Evolutionary conservation across 1,140 invertebrate species (phyloP).

Genomic region (Cydia splendana): DNA sequence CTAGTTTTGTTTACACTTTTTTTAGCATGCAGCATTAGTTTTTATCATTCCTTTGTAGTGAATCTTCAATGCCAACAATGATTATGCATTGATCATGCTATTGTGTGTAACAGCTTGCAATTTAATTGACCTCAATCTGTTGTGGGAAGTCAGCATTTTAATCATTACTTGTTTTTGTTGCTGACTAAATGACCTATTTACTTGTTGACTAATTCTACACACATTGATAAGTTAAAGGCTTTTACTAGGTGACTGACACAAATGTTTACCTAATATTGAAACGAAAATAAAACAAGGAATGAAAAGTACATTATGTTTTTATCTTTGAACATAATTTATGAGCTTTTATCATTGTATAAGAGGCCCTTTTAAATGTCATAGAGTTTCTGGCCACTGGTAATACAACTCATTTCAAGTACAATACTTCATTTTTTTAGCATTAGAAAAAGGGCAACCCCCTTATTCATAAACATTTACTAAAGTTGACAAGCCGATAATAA

Average conservation of each 20-base stretch:
- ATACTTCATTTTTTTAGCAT: no score
- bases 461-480: no score
- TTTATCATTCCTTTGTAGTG: constrained; percentile 22
- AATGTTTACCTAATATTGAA: no score
- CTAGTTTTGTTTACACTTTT: constrained; percentile 15
- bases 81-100: constrained; percentile 20
- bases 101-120: constrained; percentile 21
- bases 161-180: background rate
- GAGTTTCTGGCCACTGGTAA: background rate
- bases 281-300: no score
- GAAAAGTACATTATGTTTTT: no score
- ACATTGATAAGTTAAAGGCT: no score
- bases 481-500: no score
- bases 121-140: constrained; percentile 13
- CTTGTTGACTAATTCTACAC: background rate
- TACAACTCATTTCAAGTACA: no score
- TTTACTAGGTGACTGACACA: no score
- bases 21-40: constrained; percentile 21
- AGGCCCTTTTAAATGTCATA: background rate
- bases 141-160: background rate
- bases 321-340: no score
- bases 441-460: no score
- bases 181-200: background rate
- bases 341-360: no score
- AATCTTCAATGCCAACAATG: constrained; percentile 16